Evolutionary conservation across 2,888 invertebrate genomes (phyloP), one percentile per base, ranked within the genome.

Genomic region (Atethmia centrago): DNA sequence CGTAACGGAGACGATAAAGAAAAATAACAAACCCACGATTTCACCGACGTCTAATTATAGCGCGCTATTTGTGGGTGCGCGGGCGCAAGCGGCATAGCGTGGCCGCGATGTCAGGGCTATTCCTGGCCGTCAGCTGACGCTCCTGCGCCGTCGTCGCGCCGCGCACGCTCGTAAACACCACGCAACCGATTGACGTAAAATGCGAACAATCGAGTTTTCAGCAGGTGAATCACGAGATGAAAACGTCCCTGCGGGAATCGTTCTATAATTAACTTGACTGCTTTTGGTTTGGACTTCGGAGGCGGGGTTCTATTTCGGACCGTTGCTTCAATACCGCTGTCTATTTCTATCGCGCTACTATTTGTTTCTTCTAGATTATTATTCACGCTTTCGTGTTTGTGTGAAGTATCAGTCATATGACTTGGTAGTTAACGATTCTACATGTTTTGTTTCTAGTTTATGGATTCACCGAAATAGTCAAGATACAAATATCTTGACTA

Each of bases 21-120:
- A 96, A 96, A 96, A 96, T 96, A 96, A 96, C 96, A 96, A 96
- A 96, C 96, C 96, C 96, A 96, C 96, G 96, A 96, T 96, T 96
- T 95, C 95, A 95, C 95, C 93, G 95, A 85, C 91, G 92, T 95
- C 96, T 96, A 96, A 96, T 95, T 95, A 95, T 96, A 96, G 95
- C 91, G 88, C 87, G 94, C 95, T 96, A 96, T 96, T 96, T 95
- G 95, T 92, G 95, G 92, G 93, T 94, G 95, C 95, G 96, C 95
- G 94, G 95, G 95, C 95, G 95, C 95, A 93, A 89, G 94, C 94
- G 93, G 95, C 95, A 95, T 95, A 95, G 95, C 95, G 95, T 95
- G 94, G 94, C 95, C 93, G 94, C 95, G 93, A 94, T 95, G 96
- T 96, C 96, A 96, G 95, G 93, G 95, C 95, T 96, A 96, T 96